These are phyloP conservation scores for Colletes latitarsis DNA, from an alignment of 1,140 invertebrate genomes.

Conservation along the genomic window DNA sequence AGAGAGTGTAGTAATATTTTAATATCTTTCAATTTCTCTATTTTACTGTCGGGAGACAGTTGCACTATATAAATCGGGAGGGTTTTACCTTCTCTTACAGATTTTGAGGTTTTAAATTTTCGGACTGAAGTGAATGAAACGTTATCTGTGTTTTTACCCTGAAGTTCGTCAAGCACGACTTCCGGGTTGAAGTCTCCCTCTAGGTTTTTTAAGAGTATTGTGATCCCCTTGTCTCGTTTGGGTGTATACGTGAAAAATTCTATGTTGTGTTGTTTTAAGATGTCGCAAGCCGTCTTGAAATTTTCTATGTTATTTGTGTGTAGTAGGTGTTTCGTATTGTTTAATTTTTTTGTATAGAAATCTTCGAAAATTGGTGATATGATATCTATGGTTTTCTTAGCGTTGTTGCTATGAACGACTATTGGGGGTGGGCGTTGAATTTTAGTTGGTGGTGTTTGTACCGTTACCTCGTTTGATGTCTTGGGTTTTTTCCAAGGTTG, in stretches of 20 bases:
- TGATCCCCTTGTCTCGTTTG: conserved; percentile 26
- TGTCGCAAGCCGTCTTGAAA: conserved; percentile 2
- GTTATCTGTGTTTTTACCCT: background rate
- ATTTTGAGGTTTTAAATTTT: conserved; percentile 23
- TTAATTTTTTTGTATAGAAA: conserved; percentile 16
- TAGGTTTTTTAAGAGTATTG: conserved; percentile 49
- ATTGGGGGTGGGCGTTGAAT: too few species aligned
- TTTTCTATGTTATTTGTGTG: background rate
- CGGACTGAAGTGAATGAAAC: conserved; percentile 24
- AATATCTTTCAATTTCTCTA: too few species aligned
- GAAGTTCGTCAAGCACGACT: conserved; percentile 23
- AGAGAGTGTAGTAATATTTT: too few species aligned
- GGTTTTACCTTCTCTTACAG: conserved; percentile 18
- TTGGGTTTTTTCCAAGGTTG: too few species aligned
- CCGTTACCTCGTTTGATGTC: too few species aligned
- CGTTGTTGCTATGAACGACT: too few species aligned
- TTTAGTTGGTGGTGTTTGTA: too few species aligned
- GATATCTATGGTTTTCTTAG: too few species aligned
- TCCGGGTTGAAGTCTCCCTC: conserved; percentile 21
- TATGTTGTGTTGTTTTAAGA: conserved; percentile 3
- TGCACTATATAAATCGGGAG: conserved; percentile 49
- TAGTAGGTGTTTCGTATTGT: background rate
- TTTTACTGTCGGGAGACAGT: too few species aligned
- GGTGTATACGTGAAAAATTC: conserved; percentile 43
- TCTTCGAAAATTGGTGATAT: background rate